Conservation (phyloP, 2,113 vertebrate genomes). For the Maccullochella peelii region DNA sequence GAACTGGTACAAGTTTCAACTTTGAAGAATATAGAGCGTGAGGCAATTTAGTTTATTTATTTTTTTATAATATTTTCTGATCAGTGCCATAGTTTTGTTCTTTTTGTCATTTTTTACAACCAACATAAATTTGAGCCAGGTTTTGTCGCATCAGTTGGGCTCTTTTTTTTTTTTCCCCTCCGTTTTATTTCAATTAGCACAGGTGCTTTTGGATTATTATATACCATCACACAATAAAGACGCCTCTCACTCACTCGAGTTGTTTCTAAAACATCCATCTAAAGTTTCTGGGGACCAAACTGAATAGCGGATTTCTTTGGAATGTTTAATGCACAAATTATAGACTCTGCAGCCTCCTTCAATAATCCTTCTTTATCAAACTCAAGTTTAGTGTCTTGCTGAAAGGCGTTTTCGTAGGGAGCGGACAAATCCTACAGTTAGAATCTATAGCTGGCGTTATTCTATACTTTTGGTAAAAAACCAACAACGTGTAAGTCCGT, state of each 20-base stretch:
- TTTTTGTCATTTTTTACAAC: not conserved
- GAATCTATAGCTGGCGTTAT: too few relatives aligned
- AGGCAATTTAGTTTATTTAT: not conserved
- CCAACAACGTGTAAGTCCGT: too few relatives aligned
- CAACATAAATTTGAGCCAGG: too few relatives aligned
- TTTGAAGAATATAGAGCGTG: not conserved
- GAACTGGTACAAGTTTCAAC: not conserved
- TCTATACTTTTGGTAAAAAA: not conserved
- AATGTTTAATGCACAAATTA: too few relatives aligned
- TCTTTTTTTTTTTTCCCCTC: too few relatives aligned
- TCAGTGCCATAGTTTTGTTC: not conserved
- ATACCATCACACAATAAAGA: not conserved
- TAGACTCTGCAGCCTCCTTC: too few relatives aligned
- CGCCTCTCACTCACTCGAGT: not conserved
- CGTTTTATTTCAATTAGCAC: not conserved
- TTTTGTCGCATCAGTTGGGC: too few relatives aligned
- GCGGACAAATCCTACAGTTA: not conserved
- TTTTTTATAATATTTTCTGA: not conserved
- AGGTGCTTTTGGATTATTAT: not conserved
- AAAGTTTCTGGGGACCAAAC: not conserved
- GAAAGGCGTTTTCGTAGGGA: not conserved
- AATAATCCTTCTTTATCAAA: not conserved
- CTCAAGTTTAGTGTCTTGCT: not conserved
- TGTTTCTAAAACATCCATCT: too few relatives aligned
- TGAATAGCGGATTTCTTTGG: not conserved